phyloP scores from a whole-genome alignment of 2,113 vertebrate species.

The Indicator indicator region DNA sequence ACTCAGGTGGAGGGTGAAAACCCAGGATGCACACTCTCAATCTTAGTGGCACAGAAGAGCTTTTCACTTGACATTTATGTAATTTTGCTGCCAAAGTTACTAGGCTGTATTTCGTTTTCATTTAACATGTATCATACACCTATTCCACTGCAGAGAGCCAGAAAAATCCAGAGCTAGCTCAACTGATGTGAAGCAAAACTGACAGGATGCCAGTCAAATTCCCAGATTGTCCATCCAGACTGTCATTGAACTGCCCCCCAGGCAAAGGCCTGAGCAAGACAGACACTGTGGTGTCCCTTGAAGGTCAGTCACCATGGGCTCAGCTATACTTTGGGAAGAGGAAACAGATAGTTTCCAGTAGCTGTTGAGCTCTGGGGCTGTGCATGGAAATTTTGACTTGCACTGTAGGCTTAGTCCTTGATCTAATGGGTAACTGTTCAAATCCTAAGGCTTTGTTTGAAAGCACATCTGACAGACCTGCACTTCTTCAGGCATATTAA shows the following conservation, averaged over 20 bases:
- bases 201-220: constrained; percentile 40
- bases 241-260: neutral
- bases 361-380: neutral
- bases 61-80: neutral
- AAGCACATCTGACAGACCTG: neutral
- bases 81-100: neutral
- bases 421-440: neutral
- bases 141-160: neutral
- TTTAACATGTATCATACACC: neutral
- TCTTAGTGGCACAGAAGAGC: neutral
- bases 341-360: neutral
- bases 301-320: constrained; percentile 18
- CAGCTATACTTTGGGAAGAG: neutral
- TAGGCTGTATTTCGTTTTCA: neutral
- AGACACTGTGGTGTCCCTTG: neutral
- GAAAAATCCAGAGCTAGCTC: neutral
- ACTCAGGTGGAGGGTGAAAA: neutral
- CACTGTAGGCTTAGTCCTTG: neutral
- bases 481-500: neutral
- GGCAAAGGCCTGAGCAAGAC: constrained; percentile 5
- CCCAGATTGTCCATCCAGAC: constrained; percentile 4
- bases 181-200: constrained; percentile 25
- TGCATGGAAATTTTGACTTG: neutral
- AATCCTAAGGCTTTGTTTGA: neutral
- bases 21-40: neutral